phyloP scores from a whole-genome alignment of 2,113 vertebrate genomes.

The Chelonoidis abingdonii region DNA sequence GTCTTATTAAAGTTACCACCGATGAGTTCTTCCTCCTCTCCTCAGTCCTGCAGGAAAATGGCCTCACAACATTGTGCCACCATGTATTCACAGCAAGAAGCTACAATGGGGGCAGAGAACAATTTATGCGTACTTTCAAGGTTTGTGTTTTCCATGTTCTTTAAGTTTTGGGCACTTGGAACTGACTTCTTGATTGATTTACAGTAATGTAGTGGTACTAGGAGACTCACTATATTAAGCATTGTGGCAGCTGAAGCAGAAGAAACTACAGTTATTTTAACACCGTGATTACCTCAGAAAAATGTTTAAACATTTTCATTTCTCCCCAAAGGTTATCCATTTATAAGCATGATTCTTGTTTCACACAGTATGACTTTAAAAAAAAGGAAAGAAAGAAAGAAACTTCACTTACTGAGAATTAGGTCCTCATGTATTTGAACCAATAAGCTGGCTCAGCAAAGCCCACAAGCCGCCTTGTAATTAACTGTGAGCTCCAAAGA shows the following conservation, averaged over 20 bases:
- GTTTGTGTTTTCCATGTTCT: constrained; percentile 26
- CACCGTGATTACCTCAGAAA: not conserved
- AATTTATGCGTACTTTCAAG: not conserved
- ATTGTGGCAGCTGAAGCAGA: not conserved
- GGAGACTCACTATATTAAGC: not conserved
- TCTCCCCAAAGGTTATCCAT: constrained; percentile 1
- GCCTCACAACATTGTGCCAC: not conserved
- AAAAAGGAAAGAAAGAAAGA: constrained; percentile 22
- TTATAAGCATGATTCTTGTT: not conserved
- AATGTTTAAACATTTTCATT: constrained; percentile 43
- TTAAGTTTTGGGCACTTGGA: constrained; percentile 37
- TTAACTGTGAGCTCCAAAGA: constrained; percentile 60
- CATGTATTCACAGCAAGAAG: not conserved
- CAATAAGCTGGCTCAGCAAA: constrained; percentile 50
- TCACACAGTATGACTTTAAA: not conserved
- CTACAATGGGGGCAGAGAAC: not conserved
- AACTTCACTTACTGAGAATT: constrained; percentile 42
- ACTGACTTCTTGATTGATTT: not conserved
- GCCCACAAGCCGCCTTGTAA: constrained; percentile 54
- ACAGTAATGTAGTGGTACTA: not conserved
- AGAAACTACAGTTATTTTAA: not conserved
- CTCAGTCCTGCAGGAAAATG: not conserved
- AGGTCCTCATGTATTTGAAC: constrained; percentile 19
- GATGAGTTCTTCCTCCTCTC: not conserved
- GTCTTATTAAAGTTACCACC: not conserved